phyloP scores from a whole-genome alignment of 2,888 invertebrate species.

The Catocala fraxini region DNA sequence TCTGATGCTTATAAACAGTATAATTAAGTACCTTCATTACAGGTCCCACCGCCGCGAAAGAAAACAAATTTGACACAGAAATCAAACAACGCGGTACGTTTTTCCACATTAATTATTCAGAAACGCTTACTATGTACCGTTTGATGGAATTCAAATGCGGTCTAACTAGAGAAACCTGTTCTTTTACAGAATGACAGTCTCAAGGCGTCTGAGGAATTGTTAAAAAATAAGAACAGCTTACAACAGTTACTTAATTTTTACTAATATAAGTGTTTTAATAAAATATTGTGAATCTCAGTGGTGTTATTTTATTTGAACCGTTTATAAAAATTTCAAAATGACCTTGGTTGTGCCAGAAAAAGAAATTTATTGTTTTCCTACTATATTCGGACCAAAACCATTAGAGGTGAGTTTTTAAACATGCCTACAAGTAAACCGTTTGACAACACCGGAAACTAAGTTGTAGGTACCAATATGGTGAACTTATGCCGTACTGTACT shows the following conservation, averaged over 20 bases:
- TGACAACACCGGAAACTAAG: too few relatives aligned
- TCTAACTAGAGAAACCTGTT: conserved; percentile 20
- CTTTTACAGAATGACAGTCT: conserved; percentile 15
- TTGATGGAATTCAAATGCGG: not conserved
- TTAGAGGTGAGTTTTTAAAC: not conserved
- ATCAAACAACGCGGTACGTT: not conserved
- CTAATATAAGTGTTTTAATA: conserved; percentile 8
- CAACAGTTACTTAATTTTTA: conserved; percentile 21
- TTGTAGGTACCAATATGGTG: too few relatives aligned
- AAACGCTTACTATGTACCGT: too few relatives aligned
- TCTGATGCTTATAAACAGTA: not conserved
- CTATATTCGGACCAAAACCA: conserved; percentile 1
- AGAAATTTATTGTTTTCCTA: conserved; percentile 6
- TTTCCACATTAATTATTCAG: not conserved
- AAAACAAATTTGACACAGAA: conserved; percentile 13
- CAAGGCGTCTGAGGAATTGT: conserved; percentile 14
- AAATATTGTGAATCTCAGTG: conserved; percentile 8
- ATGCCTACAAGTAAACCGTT: too few relatives aligned
- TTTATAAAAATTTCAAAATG: conserved; percentile 2
- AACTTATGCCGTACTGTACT: too few relatives aligned
- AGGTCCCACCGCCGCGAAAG: conserved; percentile 18
- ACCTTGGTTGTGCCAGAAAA: conserved; percentile 10
- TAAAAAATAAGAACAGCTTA: conserved; percentile 11
- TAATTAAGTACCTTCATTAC: conserved; percentile 8
- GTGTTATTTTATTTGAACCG: conserved; percentile 4